Percentiles rank a stretch among this genome's conserved stretches.
These are phyloP conservation scores for Steinernema scapterisci DNA, from an alignment of 2,888 invertebrate genomes.

Conservation along the genomic window DNA sequence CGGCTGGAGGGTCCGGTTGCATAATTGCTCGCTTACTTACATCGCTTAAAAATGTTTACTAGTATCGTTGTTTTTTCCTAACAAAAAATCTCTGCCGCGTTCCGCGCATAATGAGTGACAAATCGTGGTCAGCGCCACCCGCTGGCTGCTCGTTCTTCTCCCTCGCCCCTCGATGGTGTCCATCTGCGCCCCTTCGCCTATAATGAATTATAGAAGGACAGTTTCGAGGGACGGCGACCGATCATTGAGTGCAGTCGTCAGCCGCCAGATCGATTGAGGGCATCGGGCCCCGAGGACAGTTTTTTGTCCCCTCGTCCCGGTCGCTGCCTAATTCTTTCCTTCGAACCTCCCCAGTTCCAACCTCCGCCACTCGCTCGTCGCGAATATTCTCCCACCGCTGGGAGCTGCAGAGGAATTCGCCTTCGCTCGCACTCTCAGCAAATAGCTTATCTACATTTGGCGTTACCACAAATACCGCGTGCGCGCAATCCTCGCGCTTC, in stretches of 20 bases:
- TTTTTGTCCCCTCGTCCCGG: background rate
- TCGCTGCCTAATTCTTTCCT: background rate
- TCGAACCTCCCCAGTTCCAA: no score
- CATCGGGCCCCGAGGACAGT: constrained; percentile 14
- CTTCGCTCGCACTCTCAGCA: no score
- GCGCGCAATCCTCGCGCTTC: constrained; percentile 11
- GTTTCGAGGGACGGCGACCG: constrained; percentile 12
- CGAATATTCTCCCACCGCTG: no score
- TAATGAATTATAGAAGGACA: constrained; percentile 30
- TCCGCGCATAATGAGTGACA: constrained; percentile 10
- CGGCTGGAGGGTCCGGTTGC: constrained; percentile 21
- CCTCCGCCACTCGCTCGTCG: no score
- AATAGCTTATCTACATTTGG: constrained; percentile 4
- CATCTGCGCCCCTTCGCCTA: constrained; percentile 8
- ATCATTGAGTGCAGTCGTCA: constrained; percentile 10
- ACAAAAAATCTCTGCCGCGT: no score
- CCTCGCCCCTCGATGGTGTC: constrained; percentile 2
- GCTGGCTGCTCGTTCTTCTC: background rate
- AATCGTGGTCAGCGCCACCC: constrained; percentile 27
- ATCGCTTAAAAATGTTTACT: no score
- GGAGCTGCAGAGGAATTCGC: no score
- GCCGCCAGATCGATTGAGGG: background rate
- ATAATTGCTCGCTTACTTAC: constrained; percentile 22
- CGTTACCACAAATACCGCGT: constrained; percentile 22
- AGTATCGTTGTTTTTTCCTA: background rate